Evolutionary conservation across 2,113 vertebrate genomes (phyloP).

Genomic region (Sinocyclocheilus anshuiensis): DNA sequence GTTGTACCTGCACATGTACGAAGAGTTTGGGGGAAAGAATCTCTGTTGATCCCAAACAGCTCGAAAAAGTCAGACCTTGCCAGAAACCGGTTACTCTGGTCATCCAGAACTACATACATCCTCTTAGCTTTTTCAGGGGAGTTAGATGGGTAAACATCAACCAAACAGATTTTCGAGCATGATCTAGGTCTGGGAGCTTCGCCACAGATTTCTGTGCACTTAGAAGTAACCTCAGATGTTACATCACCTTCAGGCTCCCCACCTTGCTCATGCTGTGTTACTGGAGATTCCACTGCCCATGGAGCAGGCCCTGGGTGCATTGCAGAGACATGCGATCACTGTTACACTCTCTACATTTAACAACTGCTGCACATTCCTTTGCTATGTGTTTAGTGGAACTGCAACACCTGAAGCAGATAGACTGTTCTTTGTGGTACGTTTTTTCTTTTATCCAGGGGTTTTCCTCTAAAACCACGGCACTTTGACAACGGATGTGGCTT

Average conservation of each 20-base stretch:
- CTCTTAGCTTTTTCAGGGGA: too few species aligned
- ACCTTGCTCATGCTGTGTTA: neutral
- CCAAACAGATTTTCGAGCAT: too few species aligned
- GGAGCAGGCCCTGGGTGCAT: neutral
- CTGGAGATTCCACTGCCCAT: neutral
- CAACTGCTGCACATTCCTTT: neutral
- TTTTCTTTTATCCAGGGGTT: too few species aligned
- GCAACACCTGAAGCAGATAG: slow-evolving; percentile 13
- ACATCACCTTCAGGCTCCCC: neutral
- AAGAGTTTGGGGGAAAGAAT: neutral
- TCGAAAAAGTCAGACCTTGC: too few species aligned
- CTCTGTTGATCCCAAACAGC: neutral
- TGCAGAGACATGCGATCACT: slow-evolving; percentile 9
- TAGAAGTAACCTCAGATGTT: too few species aligned
- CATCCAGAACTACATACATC: too few species aligned
- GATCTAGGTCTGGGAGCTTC: too few species aligned
- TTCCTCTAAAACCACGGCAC: neutral
- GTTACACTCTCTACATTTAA: slow-evolving; percentile 21
- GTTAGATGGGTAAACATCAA: too few species aligned
- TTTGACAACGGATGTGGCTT: too few species aligned
- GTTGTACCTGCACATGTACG: slow-evolving; percentile 1
- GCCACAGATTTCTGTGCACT: too few species aligned
- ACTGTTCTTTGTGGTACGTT: neutral
- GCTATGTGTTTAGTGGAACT: neutral
- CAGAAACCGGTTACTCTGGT: too few species aligned